These are phyloP conservation scores for Hormaphis cornu DNA, from an alignment of 1,140 invertebrate species.

Conservation along the genomic window DNA sequence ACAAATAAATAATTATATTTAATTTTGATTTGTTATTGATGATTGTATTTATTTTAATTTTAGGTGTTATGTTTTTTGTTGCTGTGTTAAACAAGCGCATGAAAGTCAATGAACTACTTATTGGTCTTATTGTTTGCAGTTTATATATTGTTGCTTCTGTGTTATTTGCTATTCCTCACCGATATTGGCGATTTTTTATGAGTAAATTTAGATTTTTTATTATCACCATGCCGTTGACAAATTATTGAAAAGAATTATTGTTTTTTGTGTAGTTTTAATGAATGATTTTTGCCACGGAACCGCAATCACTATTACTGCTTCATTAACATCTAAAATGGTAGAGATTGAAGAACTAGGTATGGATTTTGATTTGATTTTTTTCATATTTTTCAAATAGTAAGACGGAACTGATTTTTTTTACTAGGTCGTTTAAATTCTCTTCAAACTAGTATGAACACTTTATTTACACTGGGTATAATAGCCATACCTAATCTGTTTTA, in stretches of 20 bases:
- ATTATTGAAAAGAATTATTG: neutral
- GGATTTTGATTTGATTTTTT: neutral
- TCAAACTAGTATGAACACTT: too few relatives aligned
- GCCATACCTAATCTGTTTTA: too few relatives aligned
- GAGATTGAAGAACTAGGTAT: constrained; percentile 29
- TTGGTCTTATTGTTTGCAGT: neutral
- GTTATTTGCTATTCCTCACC: neutral
- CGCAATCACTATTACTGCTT: constrained; percentile 20
- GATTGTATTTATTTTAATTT: too few relatives aligned
- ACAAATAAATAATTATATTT: too few relatives aligned
- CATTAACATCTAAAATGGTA: constrained; percentile 33
- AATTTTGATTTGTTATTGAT: too few relatives aligned
- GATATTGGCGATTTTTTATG: constrained; percentile 7
- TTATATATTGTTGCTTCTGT: neutral
- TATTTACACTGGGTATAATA: too few relatives aligned
- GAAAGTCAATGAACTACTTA: neutral
- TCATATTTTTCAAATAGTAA: neutral
- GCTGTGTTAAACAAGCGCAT: neutral
- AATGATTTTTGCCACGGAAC: constrained; percentile 18
- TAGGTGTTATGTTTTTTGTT: neutral
- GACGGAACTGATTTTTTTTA: too few relatives aligned
- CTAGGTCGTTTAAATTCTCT: too few relatives aligned
- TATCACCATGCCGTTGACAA: too few relatives aligned
- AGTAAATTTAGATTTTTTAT: too few relatives aligned
- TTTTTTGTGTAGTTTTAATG: neutral